Conservation (phyloP, 1,140 invertebrate genomes). For the Sesamia nonagrioides region DNA sequence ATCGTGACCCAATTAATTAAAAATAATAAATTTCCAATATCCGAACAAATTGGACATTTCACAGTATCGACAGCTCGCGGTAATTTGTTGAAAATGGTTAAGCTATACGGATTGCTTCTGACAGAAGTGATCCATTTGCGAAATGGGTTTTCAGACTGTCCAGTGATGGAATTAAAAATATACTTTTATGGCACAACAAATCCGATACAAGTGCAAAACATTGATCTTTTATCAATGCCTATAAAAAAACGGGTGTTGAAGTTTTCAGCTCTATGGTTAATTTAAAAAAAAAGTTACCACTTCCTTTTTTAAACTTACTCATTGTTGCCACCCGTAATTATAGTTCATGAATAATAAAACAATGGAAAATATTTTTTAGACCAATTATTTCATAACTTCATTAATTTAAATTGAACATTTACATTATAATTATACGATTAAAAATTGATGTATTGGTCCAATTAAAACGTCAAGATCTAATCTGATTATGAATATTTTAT, state of each 20-base stretch:
- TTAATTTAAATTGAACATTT: constrained; percentile 27
- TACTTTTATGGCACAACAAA: not conserved
- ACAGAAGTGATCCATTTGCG: not conserved
- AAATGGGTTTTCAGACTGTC: not conserved
- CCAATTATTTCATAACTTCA: constrained; percentile 6
- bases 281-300: not conserved
- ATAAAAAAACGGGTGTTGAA: no score
- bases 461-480: constrained; percentile 1
- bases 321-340: not conserved
- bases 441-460: constrained; percentile 27
- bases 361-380: constrained; percentile 14
- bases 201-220: no score
- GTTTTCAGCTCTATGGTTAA: no score
- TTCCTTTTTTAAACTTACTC: not conserved
- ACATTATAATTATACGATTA: constrained; percentile 36
- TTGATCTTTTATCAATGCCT: no score
- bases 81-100: not conserved
- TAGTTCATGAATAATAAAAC: constrained; percentile 27
- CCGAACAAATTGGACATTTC: not conserved
- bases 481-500: no score
- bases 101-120: not conserved
- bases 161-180: no score
- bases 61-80: not conserved
- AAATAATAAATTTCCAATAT: not conserved
- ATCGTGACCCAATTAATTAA: constrained; percentile 3